Conservation (phyloP, 1,140 invertebrate species). For the Plectrocnemia conspersa region DNA sequence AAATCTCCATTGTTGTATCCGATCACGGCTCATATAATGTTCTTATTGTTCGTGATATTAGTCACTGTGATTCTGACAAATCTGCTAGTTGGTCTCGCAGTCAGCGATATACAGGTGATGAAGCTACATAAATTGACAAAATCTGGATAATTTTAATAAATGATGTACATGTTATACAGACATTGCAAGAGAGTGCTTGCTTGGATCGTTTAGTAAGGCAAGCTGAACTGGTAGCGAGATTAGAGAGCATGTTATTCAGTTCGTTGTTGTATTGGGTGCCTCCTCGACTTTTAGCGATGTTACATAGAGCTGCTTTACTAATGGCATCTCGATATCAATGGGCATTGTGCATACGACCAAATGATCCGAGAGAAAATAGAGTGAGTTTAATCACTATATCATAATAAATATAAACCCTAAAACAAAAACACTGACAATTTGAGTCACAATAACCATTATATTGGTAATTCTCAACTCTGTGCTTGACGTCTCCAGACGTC, state of each 20-base stretch:
- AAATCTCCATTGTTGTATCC: slow-evolving; percentile 54
- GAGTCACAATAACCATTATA: too few species aligned
- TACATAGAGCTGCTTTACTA: slow-evolving; percentile 65
- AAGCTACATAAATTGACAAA: slow-evolving; percentile 18
- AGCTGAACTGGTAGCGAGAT: slow-evolving; percentile 70
- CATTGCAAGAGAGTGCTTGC: slow-evolving; percentile 75
- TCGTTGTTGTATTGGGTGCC: slow-evolving; percentile 64
- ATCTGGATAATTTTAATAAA: neutral
- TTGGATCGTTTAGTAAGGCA: slow-evolving; percentile 73
- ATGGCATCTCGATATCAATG: slow-evolving; percentile 66
- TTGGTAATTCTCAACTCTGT: too few species aligned
- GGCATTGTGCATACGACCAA: slow-evolving; percentile 66
- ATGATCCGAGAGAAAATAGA: slow-evolving; percentile 72
- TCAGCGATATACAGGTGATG: slow-evolving; percentile 69
- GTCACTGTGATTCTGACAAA: slow-evolving; percentile 84
- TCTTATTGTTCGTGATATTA: slow-evolving; percentile 71
- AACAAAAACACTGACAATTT: too few species aligned
- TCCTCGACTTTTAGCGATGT: slow-evolving; percentile 56
- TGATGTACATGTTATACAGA: slow-evolving; percentile 45
- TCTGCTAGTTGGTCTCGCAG: slow-evolving; percentile 76
- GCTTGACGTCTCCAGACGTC: too few species aligned
- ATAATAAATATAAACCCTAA: too few species aligned
- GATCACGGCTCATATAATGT: slow-evolving; percentile 70
- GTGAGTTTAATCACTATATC: too few species aligned
- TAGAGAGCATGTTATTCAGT: slow-evolving; percentile 78